Percentiles rank a stretch among this genome's conserved stretches.
These are phyloP conservation scores for Ashinkailepas kermadecensis DNA, from an alignment of 2,888 invertebrate genomes.

Conservation along the genomic window DNA sequence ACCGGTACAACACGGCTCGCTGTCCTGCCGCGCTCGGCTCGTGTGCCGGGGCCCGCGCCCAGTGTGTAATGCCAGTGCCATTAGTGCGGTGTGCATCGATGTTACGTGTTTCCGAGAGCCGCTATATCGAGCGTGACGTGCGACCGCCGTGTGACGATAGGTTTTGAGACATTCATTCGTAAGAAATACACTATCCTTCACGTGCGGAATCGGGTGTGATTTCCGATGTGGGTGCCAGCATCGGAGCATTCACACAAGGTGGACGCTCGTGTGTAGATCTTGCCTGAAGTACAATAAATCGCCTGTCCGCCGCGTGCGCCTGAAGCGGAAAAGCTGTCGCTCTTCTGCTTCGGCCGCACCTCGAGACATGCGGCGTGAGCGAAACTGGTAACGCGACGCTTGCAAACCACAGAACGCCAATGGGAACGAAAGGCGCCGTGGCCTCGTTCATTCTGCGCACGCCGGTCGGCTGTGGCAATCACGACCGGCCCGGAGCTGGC, in stretches of 20 bases:
- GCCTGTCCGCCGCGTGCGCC: neutral
- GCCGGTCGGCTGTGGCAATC: no score
- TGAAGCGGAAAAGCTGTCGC: no score
- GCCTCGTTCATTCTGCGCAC: no score
- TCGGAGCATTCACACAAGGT: neutral
- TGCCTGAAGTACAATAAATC: neutral
- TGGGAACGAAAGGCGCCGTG: no score
- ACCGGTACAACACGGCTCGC: neutral
- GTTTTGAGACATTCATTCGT: conserved; percentile 4
- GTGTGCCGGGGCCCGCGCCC: neutral
- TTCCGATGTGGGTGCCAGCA: neutral
- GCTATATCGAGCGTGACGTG: neutral
- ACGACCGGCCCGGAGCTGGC: no score
- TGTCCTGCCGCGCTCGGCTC: neutral
- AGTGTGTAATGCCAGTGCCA: neutral
- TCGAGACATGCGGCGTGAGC: no score
- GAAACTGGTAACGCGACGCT: no score
- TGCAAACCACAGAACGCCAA: no score
- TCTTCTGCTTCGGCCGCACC: no score
- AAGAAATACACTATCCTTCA: neutral
- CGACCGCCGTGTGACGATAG: neutral
- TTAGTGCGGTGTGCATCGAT: conserved; percentile 1
- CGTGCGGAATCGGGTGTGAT: neutral
- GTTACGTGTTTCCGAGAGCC: neutral
- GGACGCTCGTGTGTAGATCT: neutral